Conservation (phyloP, 1,140 invertebrate species). For the Arion vulgaris region DNA sequence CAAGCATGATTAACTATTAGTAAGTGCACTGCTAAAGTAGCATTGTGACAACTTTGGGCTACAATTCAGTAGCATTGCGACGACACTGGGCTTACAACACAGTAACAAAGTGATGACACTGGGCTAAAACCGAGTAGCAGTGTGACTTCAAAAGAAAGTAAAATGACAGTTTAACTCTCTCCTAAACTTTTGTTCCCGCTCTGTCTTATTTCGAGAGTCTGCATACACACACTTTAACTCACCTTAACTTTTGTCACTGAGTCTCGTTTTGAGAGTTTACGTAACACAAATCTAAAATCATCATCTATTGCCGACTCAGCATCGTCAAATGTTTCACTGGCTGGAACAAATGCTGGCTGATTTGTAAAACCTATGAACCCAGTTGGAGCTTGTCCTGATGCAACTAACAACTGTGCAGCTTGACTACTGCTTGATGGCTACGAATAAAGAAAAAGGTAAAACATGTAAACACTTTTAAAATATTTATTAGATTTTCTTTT, state of each 20-base stretch:
- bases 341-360: slow-evolving; percentile 77
- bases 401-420: slow-evolving; percentile 82
- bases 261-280: slow-evolving; percentile 86
- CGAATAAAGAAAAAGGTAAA: too few relatives aligned
- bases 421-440: slow-evolving; percentile 88
- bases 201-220: too few relatives aligned
- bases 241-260: slow-evolving; percentile 88
- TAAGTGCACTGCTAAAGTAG: too few relatives aligned
- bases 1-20: too few relatives aligned
- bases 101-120: background rate
- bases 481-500: too few relatives aligned
- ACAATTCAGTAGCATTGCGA: too few relatives aligned
- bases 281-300: slow-evolving; percentile 73
- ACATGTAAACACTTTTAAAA: too few relatives aligned
- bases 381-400: slow-evolving; percentile 53
- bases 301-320: slow-evolving; percentile 69
- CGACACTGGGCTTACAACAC: background rate
- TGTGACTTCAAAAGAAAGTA: too few relatives aligned
- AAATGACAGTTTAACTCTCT: too few relatives aligned
- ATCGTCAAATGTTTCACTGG: slow-evolving; percentile 70
- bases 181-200: too few relatives aligned
- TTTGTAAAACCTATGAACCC: slow-evolving; percentile 80
- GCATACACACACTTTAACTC: too few relatives aligned
- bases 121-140: background rate
- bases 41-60: too few relatives aligned